Percentiles rank a stretch among this genome's conserved stretches.
These are phyloP conservation scores for Poecilia velifera DNA, from an alignment of 2,797 vertebrate genomes.

Conservation along the genomic window DNA sequence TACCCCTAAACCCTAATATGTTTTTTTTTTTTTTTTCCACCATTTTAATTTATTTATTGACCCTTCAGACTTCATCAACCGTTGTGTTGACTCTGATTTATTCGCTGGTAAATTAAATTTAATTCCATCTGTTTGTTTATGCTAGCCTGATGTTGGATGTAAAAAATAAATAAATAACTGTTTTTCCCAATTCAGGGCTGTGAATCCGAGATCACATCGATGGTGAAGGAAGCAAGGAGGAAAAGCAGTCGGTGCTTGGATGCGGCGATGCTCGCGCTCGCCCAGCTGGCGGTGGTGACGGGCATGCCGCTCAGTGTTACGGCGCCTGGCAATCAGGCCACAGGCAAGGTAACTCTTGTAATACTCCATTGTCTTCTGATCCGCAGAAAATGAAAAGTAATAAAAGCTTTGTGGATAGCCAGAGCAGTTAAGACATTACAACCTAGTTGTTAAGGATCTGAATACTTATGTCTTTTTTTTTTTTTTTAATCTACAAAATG, in stretches of 20 bases:
- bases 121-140: slow-evolving; percentile 50
- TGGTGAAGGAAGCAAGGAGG: slow-evolving; percentile 89
- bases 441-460: slow-evolving; percentile 26
- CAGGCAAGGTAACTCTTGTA: slow-evolving; percentile 65
- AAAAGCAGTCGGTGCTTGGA: slow-evolving; percentile 82
- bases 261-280: slow-evolving; percentile 72
- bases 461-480: slow-evolving; percentile 3
- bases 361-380: slow-evolving; percentile 49
- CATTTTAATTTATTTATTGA: slow-evolving; percentile 70
- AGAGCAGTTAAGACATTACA: slow-evolving; percentile 23
- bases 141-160: slow-evolving; percentile 36
- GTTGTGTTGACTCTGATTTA: slow-evolving; percentile 59
- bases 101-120: slow-evolving; percentile 59
- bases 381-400: not conserved
- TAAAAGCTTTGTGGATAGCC: slow-evolving; percentile 41
- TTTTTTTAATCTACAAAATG: not conserved
- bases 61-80: slow-evolving; percentile 52
- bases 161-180: slow-evolving; percentile 22
- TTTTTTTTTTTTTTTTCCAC: not conserved
- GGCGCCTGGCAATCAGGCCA: slow-evolving; percentile 60
- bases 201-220: slow-evolving; percentile 91
- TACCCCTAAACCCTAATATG: slow-evolving; percentile 17
- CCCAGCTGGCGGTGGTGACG: slow-evolving; percentile 82
- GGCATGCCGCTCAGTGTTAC: slow-evolving; percentile 75
- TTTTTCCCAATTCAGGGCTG: slow-evolving; percentile 83